Evolutionary conservation across 2,888 invertebrate genomes (phyloP).

Genomic region (Druceiella hillmani): DNA sequence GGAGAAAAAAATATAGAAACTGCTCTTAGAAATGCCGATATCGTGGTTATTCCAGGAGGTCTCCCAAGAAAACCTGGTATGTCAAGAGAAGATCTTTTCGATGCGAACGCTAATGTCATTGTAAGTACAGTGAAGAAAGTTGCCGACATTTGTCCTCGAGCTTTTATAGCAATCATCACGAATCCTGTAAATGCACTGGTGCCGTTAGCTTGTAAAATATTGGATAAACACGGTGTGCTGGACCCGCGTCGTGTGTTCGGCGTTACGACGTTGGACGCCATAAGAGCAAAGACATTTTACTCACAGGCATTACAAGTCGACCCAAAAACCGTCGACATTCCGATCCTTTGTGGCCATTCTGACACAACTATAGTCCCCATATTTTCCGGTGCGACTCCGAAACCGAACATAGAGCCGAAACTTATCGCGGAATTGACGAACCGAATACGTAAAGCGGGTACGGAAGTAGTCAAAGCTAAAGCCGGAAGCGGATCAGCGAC

Average conservation of each 20-base stretch:
- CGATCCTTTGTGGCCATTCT: conserved; percentile 74
- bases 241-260: conserved; percentile 66
- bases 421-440: conserved; percentile 33
- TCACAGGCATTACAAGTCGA: conserved; percentile 59
- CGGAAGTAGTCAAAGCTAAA: conserved; percentile 57
- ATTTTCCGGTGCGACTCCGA: conserved; percentile 63
- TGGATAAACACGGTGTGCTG: conserved; percentile 40
- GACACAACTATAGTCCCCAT: conserved; percentile 71
- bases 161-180: conserved; percentile 40
- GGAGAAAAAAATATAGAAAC: conserved; percentile 31
- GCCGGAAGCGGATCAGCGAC: conserved; percentile 56
- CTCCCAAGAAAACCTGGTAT: conserved; percentile 54
- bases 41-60: conserved; percentile 64
- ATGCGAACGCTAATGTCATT: conserved; percentile 38
- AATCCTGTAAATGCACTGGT: conserved; percentile 44
- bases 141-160: conserved; percentile 32
- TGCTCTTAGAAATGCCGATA: conserved; percentile 50
- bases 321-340: conserved; percentile 61
- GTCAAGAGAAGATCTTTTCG: conserved; percentile 55
- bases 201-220: conserved; percentile 42
- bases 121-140: conserved; percentile 31
- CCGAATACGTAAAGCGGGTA: conserved; percentile 53
- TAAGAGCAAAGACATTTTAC: conserved; percentile 71
- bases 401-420: conserved; percentile 41
- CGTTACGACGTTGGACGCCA: conserved; percentile 65